Evolutionary conservation across 2,113 vertebrate genomes (phyloP).

Genomic region (Eubucco bourcierii): DNA sequence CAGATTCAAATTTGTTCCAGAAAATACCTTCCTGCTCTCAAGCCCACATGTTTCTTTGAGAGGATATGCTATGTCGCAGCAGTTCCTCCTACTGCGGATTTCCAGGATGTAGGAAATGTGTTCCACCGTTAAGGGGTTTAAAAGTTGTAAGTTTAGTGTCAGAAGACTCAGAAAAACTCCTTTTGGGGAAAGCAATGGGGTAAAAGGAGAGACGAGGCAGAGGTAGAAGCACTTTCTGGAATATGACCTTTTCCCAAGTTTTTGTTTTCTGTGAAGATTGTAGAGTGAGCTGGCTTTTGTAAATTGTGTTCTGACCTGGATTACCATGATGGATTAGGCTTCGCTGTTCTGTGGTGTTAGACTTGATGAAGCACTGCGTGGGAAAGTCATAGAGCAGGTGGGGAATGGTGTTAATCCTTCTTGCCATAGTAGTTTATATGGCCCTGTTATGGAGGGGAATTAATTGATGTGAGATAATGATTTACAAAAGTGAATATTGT

Average conservation of each 20-base stretch:
- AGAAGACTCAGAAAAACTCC: not conserved
- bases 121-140: not conserved
- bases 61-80: not conserved
- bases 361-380: conserved; percentile 38
- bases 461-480: too few relatives aligned
- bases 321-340: conserved; percentile 24
- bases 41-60: not conserved
- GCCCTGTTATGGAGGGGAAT: not conserved
- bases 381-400: conserved; percentile 55
- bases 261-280: conserved; percentile 1
- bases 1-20: not conserved
- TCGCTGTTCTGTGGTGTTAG: conserved; percentile 30
- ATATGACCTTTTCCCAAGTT: not conserved
- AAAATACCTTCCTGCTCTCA: not conserved
- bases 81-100: not conserved
- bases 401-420: conserved; percentile 57
- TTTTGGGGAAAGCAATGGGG: not conserved
- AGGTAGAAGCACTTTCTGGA: not conserved
- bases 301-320: conserved; percentile 23
- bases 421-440: not conserved
- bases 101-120: not conserved
- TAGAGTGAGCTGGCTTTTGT: not conserved
- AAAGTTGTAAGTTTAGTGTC: not conserved
- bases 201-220: not conserved
- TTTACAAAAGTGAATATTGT: too few relatives aligned